Percentiles rank a stretch among this genome's conserved stretches.
These are phyloP conservation scores for Chaitophorus viminalis DNA, from an alignment of 2,888 invertebrate genomes.

Conservation along the genomic window DNA sequence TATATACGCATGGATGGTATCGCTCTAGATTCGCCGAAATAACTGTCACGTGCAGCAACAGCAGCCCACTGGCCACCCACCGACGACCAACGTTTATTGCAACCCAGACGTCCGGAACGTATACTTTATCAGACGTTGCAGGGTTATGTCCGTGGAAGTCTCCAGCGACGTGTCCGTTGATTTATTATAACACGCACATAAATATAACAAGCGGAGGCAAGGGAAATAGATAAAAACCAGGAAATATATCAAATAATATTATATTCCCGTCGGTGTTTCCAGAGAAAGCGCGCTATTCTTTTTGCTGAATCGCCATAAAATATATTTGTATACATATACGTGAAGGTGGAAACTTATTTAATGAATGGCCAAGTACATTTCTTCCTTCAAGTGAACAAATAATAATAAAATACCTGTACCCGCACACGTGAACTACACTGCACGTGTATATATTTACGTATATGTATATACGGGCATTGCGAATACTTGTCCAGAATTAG, in stretches of 20 bases:
- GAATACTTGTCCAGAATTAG: neutral
- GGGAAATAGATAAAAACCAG: constrained; percentile 35
- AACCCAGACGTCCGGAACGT: constrained; percentile 41
- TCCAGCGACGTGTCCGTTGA: constrained; percentile 38
- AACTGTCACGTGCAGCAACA: constrained; percentile 38
- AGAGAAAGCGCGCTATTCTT: neutral
- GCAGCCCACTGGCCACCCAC: neutral
- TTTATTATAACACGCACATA: constrained; percentile 21
- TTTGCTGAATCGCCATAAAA: neutral
- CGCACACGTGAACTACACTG: neutral
- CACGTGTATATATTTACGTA: neutral
- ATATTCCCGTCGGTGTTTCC: constrained; percentile 38
- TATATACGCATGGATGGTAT: neutral
- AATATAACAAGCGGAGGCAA: too few relatives aligned
- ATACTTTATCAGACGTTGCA: constrained; percentile 26
- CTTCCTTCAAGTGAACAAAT: neutral
- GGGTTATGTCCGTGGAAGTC: constrained; percentile 39
- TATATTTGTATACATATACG: neutral
- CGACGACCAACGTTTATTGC: constrained; percentile 27
- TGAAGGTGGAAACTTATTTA: neutral
- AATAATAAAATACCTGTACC: neutral
- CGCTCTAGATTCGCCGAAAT: neutral
- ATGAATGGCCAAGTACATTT: constrained; percentile 7
- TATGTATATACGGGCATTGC: too few relatives aligned
- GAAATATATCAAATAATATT: constrained; percentile 37